Evolutionary conservation across 2,113 vertebrate genomes (phyloP).

Genomic region (Isichthys henryi): DNA sequence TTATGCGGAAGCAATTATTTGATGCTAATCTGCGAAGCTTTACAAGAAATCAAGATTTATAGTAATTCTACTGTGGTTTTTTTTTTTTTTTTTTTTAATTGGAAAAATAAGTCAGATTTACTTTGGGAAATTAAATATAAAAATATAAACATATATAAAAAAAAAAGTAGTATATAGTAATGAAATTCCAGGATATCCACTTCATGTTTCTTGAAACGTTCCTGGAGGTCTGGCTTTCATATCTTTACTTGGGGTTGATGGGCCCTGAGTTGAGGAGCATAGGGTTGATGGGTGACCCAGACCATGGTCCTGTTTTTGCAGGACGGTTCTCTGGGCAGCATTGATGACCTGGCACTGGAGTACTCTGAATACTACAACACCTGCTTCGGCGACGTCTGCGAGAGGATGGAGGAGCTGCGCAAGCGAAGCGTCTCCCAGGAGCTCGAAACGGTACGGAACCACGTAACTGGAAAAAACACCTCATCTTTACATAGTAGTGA

Average conservation of each 20-base stretch:
- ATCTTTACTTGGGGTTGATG: neutral
- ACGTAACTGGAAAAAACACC: neutral
- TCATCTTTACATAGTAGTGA: neutral
- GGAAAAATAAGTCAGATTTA: neutral
- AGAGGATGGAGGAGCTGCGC: slow-evolving; percentile 92
- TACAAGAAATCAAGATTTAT: neutral
- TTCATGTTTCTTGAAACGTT: neutral
- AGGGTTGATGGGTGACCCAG: neutral
- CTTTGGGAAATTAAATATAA: neutral
- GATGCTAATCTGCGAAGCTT: neutral
- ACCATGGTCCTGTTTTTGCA: slow-evolving; percentile 38
- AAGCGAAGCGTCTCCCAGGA: slow-evolving; percentile 81
- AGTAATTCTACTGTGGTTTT: neutral
- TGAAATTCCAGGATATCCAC: neutral
- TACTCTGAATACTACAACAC: slow-evolving; percentile 93
- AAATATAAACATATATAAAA: neutral
- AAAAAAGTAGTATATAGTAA: neutral
- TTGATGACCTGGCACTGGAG: slow-evolving; percentile 86
- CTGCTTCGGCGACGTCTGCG: slow-evolving; percentile 81
- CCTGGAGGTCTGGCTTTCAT: neutral
- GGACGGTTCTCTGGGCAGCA: slow-evolving; percentile 91
- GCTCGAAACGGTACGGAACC: slow-evolving; percentile 69
- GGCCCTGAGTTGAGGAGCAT: neutral
- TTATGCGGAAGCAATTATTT: neutral
- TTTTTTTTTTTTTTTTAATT: neutral